Percentiles rank a stretch among this genome's conserved stretches.
These are phyloP conservation scores for Eptatretus burgeri DNA, from an alignment of 2,113 vertebrate species.

Conservation along the genomic window DNA sequence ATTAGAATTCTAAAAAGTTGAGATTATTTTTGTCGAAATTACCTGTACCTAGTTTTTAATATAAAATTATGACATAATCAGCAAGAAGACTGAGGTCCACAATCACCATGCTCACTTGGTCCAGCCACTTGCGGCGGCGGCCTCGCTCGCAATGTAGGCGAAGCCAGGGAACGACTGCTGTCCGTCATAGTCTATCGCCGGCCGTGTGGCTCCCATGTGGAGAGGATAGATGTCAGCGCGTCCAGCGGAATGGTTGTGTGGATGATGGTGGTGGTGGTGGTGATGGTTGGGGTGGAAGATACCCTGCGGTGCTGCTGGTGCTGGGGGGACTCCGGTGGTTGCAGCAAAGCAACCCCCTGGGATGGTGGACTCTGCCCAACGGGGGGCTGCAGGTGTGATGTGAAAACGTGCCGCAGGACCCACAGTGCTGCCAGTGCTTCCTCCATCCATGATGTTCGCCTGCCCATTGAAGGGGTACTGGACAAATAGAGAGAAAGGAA, in stretches of 20 bases:
- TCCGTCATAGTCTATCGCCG: slow-evolving; percentile 92
- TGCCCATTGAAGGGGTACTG: slow-evolving; percentile 83
- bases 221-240: slow-evolving; percentile 25
- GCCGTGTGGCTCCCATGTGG: slow-evolving; percentile 36
- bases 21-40: too few species aligned
- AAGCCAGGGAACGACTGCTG: slow-evolving; percentile 96
- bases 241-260: not conserved
- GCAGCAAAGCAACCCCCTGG: too few species aligned
- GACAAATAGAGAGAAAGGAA: slow-evolving; percentile 13
- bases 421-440: slow-evolving; percentile 41
- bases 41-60: too few species aligned
- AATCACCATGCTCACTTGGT: slow-evolving; percentile 1
- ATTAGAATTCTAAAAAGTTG: too few species aligned
- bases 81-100: not conserved
- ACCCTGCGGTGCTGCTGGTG: slow-evolving; percentile 48
- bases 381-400: slow-evolving; percentile 46
- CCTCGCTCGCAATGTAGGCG: slow-evolving; percentile 89
- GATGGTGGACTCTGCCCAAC: slow-evolving; percentile 37
- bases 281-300: slow-evolving; percentile 62
- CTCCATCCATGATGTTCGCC: slow-evolving; percentile 52
- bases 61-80: too few species aligned
- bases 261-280: slow-evolving; percentile 1
- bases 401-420: slow-evolving; percentile 55
- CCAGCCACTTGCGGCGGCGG: slow-evolving; percentile 20
- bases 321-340: too few species aligned